These are phyloP conservation scores for Leucania comma DNA, from an alignment of 2,888 invertebrate species.

Conservation along the genomic window DNA sequence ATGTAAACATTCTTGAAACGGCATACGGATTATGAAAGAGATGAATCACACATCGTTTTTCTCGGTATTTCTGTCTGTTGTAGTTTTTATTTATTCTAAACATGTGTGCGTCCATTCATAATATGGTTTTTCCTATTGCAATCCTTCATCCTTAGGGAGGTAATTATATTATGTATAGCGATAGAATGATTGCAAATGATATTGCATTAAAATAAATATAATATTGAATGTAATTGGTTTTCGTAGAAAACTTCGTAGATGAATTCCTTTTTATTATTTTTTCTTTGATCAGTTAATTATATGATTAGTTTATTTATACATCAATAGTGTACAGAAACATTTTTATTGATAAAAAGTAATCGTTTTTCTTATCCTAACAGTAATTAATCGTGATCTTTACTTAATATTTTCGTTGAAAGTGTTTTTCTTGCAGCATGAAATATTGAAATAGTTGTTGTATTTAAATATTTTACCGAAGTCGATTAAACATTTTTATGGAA, in stretches of 20 bases:
- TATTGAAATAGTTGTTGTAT: too few species aligned
- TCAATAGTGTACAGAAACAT: background rate
- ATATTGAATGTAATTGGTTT: too few species aligned
- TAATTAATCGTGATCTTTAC: background rate
- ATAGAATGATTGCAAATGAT: too few species aligned
- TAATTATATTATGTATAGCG: too few species aligned
- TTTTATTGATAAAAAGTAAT: background rate
- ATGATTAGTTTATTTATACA: background rate
- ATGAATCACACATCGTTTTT: slow-evolving; percentile 26
- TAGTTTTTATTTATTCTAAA: background rate
- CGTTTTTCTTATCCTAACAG: too few species aligned
- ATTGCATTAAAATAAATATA: background rate
- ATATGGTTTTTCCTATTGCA: background rate
- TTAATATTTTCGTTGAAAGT: background rate
- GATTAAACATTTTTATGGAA: background rate
- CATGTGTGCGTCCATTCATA: slow-evolving; percentile 8
- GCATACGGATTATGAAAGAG: slow-evolving; percentile 27
- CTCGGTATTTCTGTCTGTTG: background rate
- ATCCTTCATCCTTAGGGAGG: background rate
- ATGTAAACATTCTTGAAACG: slow-evolving; percentile 25
- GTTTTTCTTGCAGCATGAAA: background rate
- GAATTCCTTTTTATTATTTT: background rate
- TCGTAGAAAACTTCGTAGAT: too few species aligned
- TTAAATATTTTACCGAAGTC: background rate
- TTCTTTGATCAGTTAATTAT: background rate